A percentile compares a stretch with the other conserved stretches of the same genome.
Evolutionary conservation across 2,113 vertebrate species (phyloP).

Genomic region (Mohoua ochrocephala): DNA sequence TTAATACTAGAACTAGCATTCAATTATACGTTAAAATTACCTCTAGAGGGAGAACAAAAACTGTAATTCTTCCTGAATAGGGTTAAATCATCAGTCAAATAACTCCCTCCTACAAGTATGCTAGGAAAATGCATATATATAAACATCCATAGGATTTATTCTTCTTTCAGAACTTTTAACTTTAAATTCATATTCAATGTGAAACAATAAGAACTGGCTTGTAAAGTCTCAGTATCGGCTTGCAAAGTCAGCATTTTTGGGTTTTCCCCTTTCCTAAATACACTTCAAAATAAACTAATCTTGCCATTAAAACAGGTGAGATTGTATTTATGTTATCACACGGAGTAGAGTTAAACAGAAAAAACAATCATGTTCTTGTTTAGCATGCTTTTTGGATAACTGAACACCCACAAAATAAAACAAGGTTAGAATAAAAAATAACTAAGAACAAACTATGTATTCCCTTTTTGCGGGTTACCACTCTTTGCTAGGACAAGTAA

Average conservation of each 20-base stretch:
- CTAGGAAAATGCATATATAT: neutral
- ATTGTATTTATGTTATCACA: neutral
- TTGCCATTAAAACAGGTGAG: neutral
- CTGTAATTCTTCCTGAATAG: neutral
- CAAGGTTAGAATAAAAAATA: neutral
- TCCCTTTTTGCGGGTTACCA: neutral
- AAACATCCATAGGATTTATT: neutral
- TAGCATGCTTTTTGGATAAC: neutral
- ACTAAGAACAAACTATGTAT: neutral
- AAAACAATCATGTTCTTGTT: neutral
- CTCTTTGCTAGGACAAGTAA: neutral
- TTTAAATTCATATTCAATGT: neutral
- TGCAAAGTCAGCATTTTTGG: neutral
- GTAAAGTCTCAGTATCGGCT: neutral
- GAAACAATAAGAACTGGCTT: neutral
- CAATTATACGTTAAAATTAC: neutral
- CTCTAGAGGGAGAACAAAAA: neutral
- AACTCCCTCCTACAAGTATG: neutral
- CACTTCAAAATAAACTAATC: neutral
- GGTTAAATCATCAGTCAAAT: neutral
- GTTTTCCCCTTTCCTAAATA: neutral
- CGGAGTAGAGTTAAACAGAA: neutral
- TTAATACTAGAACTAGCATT: neutral
- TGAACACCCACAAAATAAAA: neutral
- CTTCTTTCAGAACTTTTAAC: neutral